These are phyloP conservation scores for Propithecus perrieri DNA, from an alignment of 2,797 vertebrate species.

Conservation along the genomic window DNA sequence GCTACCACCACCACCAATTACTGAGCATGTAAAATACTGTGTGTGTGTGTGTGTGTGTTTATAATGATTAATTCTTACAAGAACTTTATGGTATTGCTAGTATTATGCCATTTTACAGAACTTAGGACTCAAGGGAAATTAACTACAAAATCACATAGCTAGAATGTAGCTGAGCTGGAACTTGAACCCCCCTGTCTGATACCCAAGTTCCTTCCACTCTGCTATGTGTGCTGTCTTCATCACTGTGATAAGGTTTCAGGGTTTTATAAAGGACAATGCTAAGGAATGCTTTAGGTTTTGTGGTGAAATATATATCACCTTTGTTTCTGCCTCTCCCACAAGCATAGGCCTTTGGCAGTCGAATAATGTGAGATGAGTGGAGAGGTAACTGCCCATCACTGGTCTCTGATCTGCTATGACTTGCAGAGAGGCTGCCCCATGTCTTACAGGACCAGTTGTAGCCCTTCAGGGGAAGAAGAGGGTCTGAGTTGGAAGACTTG, in stretches of 20 bases:
- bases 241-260: neutral
- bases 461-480: neutral
- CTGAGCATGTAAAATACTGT: neutral
- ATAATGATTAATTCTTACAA: neutral
- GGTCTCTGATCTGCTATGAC: neutral
- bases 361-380: neutral
- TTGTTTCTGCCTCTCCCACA: accelerated
- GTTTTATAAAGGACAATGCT: neutral
- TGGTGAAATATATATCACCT: neutral
- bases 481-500: neutral
- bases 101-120: neutral
- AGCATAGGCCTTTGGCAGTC: neutral
- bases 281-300: neutral
- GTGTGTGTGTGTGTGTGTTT: neutral
- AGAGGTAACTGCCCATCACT: neutral
- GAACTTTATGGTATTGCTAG: neutral
- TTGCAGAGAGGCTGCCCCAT: neutral
- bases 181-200: neutral
- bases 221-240: accelerated
- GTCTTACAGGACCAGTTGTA: neutral
- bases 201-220: neutral
- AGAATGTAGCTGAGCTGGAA: neutral
- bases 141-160: neutral
- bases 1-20: neutral
- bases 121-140: neutral